A percentile compares a stretch with the other conserved stretches of the same genome.
Conservation (phyloP, 2,797 vertebrate species). For the Megaceryle alcyon region DNA sequence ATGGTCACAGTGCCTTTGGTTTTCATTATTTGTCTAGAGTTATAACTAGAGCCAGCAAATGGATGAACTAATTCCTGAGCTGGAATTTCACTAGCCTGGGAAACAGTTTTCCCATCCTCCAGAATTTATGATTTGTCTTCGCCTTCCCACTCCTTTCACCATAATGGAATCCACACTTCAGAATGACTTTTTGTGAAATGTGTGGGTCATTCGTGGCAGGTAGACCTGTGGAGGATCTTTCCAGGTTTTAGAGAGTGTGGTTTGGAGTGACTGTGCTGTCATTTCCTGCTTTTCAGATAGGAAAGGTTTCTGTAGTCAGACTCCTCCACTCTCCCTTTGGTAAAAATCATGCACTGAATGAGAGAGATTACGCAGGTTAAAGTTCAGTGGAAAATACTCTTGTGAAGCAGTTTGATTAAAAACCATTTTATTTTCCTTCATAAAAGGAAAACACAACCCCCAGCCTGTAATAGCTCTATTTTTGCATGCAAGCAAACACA, state of each 20-base stretch:
- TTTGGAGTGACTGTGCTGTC: background rate
- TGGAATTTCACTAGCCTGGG: background rate
- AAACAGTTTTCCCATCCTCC: background rate
- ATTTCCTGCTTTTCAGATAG: background rate
- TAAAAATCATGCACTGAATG: background rate
- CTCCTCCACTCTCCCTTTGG: background rate
- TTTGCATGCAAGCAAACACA: conserved; percentile 37
- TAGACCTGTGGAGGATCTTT: background rate
- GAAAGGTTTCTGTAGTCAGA: background rate
- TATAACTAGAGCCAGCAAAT: background rate
- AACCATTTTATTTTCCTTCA: background rate
- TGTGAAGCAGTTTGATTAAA: background rate
- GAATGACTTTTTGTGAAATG: background rate
- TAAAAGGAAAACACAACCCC: background rate
- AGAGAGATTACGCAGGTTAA: background rate
- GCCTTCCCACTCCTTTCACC: background rate
- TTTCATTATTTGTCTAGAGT: background rate
- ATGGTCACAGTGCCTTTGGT: background rate
- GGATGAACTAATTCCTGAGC: background rate
- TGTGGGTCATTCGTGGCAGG: background rate
- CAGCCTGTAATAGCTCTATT: background rate
- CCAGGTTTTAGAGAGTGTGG: background rate
- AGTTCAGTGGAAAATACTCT: background rate
- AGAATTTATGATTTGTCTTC: background rate
- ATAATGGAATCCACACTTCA: background rate